Conservation (phyloP, 2,797 vertebrate species). For the Myotis pilosus region DNA sequence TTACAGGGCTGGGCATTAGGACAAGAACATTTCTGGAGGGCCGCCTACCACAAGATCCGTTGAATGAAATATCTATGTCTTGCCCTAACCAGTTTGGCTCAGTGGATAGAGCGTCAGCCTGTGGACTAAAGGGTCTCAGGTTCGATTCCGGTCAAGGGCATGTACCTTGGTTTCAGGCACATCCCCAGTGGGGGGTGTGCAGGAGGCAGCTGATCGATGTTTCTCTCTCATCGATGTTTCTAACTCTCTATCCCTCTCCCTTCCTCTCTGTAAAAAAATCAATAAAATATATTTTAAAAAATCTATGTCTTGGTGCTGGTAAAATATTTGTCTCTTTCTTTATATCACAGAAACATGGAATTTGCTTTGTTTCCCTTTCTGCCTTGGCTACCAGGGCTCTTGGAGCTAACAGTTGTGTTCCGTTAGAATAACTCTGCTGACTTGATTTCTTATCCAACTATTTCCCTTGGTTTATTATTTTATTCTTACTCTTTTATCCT, state of each 20-base stretch:
- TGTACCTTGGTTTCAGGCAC: no score
- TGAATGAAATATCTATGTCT: not conserved
- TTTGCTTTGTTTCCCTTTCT: slow-evolving; percentile 16
- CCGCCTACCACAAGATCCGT: not conserved
- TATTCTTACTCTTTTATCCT: slow-evolving; percentile 20
- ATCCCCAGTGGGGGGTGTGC: no score
- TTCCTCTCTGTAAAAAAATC: no score
- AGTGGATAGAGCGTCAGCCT: no score
- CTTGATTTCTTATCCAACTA: slow-evolving; percentile 18
- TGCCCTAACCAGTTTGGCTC: no score
- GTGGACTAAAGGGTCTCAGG: no score
- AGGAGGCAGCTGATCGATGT: no score
- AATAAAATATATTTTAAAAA: no score
- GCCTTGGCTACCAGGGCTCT: not conserved
- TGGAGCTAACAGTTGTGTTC: not conserved
- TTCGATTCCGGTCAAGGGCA: no score
- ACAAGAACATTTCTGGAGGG: not conserved
- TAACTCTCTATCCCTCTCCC: no score
- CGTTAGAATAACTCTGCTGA: not conserved
- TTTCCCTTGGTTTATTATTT: slow-evolving; percentile 22
- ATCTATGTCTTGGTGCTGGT: not conserved
- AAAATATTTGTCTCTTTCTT: not conserved
- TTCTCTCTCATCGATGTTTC: no score
- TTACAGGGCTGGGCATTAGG: not conserved
- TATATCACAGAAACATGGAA: not conserved